Base-by-base conservation (phyloP, 1,140 invertebrate species). In the Anastatus disparis region DNA sequence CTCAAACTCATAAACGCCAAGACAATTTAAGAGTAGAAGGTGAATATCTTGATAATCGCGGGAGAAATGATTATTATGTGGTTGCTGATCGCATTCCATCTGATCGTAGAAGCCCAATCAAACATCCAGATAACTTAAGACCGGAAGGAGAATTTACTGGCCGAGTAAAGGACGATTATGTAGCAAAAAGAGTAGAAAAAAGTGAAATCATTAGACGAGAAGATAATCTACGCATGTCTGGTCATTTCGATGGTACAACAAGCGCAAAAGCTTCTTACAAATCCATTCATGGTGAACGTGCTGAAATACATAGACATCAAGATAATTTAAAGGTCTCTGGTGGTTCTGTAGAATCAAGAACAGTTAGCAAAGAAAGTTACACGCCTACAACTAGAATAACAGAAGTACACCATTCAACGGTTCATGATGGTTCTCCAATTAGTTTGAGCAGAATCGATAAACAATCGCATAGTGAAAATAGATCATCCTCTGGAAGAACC, bases 301-400 rank as follows among this genome's bases (percentile, higher is more conserved):
- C 88, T 3, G 87, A 88, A 74, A 81, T 88, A 12, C 87, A 82
- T 42, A 86, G 83, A 56, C 87, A 88, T 61, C 85, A 88, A 76
- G 89, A 89, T 70, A 86, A 87, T 55, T 73, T 89, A 9, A 85
- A 77, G 64, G n/a, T n/a, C n/a, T n/a, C n/a, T n/a, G 22, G 3
- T 27, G 31, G 26, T 2, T 27, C 17, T 1, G 6, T 2, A 4
- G 12, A n/a, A 15, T 10, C 4, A 9, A 52, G 20, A 38, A 46
- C 6, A 8, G n/a, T n/a, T n/a, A n/a, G n/a, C n/a, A n/a, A 35
- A 8, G n/a, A 55, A 17, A 3, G 26, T 1, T 1, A 9, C 27
- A 20, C n/a, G n/a, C 27, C 15, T 1, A 55, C 12, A 1, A 20
- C 53, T 10, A n/a, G 9, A 9, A 17, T 7, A 3, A 17, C 20